These are phyloP conservation scores for Luperina testacea DNA, from an alignment of 2,888 invertebrate species.

Conservation along the genomic window DNA sequence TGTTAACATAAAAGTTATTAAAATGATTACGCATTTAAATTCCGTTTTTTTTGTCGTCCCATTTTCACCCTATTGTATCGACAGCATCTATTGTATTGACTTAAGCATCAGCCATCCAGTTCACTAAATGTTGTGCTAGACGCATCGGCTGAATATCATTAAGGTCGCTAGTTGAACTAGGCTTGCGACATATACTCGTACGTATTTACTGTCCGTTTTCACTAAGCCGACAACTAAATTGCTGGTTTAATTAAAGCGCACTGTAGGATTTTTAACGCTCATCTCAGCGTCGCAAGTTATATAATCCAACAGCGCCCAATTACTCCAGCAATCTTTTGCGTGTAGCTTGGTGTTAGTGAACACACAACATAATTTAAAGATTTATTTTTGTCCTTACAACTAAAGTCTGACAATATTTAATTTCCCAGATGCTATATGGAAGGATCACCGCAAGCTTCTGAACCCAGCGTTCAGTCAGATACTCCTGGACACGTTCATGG, in stretches of 20 bases:
- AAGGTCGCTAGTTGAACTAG: too few relatives aligned
- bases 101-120: too few relatives aligned
- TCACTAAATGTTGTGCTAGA: too few relatives aligned
- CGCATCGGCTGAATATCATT: too few relatives aligned
- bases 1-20: too few relatives aligned
- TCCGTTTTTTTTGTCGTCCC: too few relatives aligned
- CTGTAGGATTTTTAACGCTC: neutral
- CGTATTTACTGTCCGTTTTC: neutral
- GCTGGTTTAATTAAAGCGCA: too few relatives aligned
- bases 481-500: slow-evolving; percentile 75
- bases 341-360: neutral
- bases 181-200: neutral
- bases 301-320: neutral
- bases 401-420: neutral
- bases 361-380: neutral
- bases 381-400: neutral
- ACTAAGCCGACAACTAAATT: neutral
- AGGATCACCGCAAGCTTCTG: slow-evolving; percentile 76
- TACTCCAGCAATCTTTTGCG: neutral
- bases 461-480: slow-evolving; percentile 79
- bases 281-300: neutral
- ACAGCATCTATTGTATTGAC: too few relatives aligned
- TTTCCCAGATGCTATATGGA: slow-evolving; percentile 76
- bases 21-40: too few relatives aligned
- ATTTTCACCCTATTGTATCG: too few relatives aligned